A percentile compares a stretch with the other conserved stretches of the same genome.
phyloP scores from a whole-genome alignment of 2,797 vertebrate species.

The Sebastes wilsoni region DNA sequence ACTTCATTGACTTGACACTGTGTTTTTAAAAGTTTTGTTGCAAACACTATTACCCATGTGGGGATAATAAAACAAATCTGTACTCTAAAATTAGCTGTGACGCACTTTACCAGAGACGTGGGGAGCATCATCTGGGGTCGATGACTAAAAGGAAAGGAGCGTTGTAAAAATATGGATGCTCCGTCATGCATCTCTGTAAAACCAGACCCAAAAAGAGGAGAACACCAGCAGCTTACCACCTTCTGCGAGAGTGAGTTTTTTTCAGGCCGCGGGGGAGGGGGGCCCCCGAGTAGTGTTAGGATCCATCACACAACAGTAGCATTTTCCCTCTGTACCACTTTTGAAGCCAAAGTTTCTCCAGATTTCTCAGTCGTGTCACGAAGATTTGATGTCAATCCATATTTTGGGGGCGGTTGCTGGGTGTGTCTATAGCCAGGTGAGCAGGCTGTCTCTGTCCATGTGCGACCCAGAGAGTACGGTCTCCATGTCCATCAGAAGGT shows the following conservation, averaged over 20 bases:
- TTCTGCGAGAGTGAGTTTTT: constrained; percentile 23
- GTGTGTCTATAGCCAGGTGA: constrained; percentile 93
- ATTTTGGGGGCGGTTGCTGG: background rate
- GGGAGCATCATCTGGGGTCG: constrained; percentile 9
- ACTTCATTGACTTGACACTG: constrained; percentile 11
- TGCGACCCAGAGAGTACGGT: constrained; percentile 94
- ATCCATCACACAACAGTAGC: constrained; percentile 52
- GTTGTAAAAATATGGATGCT: constrained; percentile 21
- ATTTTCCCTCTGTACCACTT: constrained; percentile 65
- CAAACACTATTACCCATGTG: constrained; percentile 10
- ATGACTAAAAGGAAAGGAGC: constrained; percentile 25
- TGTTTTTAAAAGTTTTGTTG: constrained; percentile 6
- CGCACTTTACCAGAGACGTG: background rate
- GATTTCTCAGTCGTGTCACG: constrained; percentile 52
- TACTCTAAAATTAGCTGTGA: constrained; percentile 20
- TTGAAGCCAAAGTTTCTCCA: constrained; percentile 43
- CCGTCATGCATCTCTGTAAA: constrained; percentile 24
- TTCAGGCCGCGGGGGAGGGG: constrained; percentile 26
- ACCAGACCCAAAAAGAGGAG: constrained; percentile 26
- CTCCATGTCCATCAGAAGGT: constrained; percentile 97
- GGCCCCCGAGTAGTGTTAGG: constrained; percentile 55
- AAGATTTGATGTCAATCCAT: constrained; percentile 40
- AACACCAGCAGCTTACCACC: constrained; percentile 63
- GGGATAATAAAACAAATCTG: constrained; percentile 16
- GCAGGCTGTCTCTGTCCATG: constrained; percentile 96